A percentile compares a stretch with the other conserved stretches of the same genome.
Evolutionary conservation across 2,113 vertebrate genomes (phyloP).

Genomic region (Nycticryphes semicollaris): DNA sequence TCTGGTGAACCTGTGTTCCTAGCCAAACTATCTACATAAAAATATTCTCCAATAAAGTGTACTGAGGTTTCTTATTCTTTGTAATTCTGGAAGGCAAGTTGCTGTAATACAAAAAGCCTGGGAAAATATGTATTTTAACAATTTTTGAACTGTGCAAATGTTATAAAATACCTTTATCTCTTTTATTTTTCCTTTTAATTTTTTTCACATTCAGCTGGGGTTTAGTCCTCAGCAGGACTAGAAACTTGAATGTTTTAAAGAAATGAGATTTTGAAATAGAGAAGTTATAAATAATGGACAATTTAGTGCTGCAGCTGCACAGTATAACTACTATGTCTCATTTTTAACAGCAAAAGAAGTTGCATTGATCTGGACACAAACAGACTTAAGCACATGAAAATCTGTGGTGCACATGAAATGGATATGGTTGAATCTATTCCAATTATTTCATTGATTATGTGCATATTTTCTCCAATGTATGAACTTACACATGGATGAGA

Average conservation of each 20-base stretch:
- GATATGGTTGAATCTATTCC: constrained; percentile 1
- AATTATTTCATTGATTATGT: constrained; percentile 53
- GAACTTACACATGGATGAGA: not conserved
- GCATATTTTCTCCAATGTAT: constrained; percentile 8
- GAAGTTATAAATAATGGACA: constrained; percentile 24
- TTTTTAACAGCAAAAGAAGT: constrained; percentile 42
- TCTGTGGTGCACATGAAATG: not conserved
- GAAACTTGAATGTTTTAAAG: not conserved
- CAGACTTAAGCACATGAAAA: not conserved
- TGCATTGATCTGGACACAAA: constrained; percentile 30
- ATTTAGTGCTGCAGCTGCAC: not conserved
- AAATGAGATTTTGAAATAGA: not conserved
- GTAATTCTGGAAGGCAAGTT: not conserved
- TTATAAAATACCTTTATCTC: not conserved
- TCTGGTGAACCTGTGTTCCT: not conserved
- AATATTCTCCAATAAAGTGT: not conserved
- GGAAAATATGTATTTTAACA: not conserved
- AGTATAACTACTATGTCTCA: not conserved
- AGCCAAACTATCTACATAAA: not conserved
- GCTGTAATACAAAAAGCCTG: not conserved
- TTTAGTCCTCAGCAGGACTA: not conserved
- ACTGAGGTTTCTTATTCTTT: not conserved
- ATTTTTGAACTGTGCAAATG: not conserved
- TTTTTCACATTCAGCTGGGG: not conserved
- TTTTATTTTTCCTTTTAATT: not conserved